Evolutionary conservation across 2,888 invertebrate genomes (phyloP).

Genomic region (Exocentrus adspersus): DNA sequence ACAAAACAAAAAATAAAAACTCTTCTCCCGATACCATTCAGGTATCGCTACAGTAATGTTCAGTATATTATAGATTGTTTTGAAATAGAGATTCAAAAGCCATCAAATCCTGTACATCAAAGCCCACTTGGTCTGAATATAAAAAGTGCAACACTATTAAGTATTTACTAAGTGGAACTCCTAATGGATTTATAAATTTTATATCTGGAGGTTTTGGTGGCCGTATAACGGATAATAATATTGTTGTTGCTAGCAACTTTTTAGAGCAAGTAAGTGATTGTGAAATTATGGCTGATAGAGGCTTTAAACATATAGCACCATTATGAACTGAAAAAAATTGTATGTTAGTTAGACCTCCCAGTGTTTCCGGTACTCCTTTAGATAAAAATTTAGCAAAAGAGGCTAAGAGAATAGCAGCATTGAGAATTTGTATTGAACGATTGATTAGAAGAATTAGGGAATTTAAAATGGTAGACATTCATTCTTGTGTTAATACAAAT

Average conservation of each 20-base stretch:
- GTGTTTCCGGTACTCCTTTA: not conserved
- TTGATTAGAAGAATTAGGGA: constrained; percentile 30
- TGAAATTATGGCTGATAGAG: not conserved
- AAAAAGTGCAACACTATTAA: constrained; percentile 2
- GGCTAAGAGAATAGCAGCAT: constrained; percentile 22
- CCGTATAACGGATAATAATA: not conserved
- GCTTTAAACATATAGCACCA: not conserved
- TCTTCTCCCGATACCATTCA: not conserved
- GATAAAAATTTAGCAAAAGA: not conserved
- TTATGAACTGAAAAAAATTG: not conserved
- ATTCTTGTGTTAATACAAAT: constrained; percentile 8
- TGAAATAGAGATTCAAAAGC: not conserved
- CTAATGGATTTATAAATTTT: constrained; percentile 26
- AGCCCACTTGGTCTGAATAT: not conserved
- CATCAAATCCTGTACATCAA: not conserved
- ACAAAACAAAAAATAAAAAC: not conserved
- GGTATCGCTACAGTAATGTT: not conserved
- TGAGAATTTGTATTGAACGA: constrained; percentile 28
- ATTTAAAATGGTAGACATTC: constrained; percentile 19
- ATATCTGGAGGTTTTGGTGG: not conserved
- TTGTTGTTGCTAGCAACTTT: not conserved
- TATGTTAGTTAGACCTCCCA: not conserved
- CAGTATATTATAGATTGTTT: not conserved
- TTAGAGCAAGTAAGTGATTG: not conserved
- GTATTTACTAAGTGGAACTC: constrained; percentile 17